phyloP scores from a whole-genome alignment of 2,113 vertebrate genomes.

The Ancistrus triradiatus region DNA sequence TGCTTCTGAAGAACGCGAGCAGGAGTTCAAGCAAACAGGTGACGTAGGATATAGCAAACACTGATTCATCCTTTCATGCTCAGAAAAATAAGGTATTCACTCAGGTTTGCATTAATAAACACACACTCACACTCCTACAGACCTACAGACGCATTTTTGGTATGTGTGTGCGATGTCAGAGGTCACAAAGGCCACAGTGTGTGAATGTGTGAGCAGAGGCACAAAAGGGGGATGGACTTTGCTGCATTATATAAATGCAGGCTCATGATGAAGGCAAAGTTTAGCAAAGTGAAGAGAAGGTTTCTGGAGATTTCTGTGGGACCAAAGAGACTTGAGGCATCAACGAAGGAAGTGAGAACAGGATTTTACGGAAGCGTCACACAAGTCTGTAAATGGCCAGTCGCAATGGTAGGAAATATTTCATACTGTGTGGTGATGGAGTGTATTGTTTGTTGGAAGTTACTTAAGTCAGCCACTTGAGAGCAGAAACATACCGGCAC shows the following conservation, averaged over 20 bases:
- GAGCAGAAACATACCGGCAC: too few species aligned
- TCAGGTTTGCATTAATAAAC: neutral
- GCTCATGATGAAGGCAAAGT: slow-evolving; percentile 18
- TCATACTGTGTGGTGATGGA: too few species aligned
- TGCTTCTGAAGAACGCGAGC: neutral
- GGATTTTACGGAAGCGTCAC: neutral
- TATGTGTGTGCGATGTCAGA: slow-evolving; percentile 50
- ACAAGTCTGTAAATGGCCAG: slow-evolving; percentile 27
- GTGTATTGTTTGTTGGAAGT: too few species aligned
- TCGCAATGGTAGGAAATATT: slow-evolving; percentile 37
- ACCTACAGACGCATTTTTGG: neutral
- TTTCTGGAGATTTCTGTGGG: too few species aligned
- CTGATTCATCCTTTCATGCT: slow-evolving; percentile 15
- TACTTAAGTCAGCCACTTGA: too few species aligned
- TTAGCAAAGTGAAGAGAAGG: slow-evolving; percentile 17
- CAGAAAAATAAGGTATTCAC: slow-evolving; percentile 13
- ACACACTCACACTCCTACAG: neutral
- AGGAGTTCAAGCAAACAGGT: slow-evolving; percentile 5
- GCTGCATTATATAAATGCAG: slow-evolving; percentile 39
- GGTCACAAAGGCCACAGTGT: slow-evolving; percentile 36
- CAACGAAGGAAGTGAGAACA: neutral
- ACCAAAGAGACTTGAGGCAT: neutral
- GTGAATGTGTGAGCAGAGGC: slow-evolving; percentile 27
- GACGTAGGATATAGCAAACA: too few species aligned
- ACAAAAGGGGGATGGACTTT: neutral